Base-by-base conservation (phyloP, 2,888 invertebrate genomes). In the Phania funesta region DNA sequence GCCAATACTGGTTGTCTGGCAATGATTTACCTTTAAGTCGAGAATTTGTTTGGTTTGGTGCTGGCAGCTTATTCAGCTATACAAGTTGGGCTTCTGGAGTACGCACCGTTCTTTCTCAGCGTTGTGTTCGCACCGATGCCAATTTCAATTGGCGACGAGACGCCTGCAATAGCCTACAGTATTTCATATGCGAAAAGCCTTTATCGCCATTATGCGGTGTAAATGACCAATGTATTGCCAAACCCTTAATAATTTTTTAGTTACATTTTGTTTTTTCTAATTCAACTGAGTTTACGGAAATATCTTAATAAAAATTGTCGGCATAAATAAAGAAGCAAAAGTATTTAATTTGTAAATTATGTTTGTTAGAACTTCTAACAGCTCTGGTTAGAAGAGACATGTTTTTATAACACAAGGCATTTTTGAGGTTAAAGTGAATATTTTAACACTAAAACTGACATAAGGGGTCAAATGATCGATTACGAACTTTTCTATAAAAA, bases 1-100 rank as follows among this genome's bases (percentile, higher is more conserved):
- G 9, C 9, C 58, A 52, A 13, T 79, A 50, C n/a, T 79, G 78
- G 78, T 8, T 79, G 3, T 73, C 78, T 8, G 78, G 71, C 50
- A 79, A 48, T 18, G 71, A 79, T 79, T 52, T 73, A 11, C 13
- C 71, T 3, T 3, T 11, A 8, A 41, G 35, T 4, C 16, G 24
- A 0, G 32, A 79, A n/a, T 52, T 67, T 16, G 20, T 62, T 35
- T 79, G 79, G 79, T 52, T 79, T 18, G 52, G 58, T 7, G 67
- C 52, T 4, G 79, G 79, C 54, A 54, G 9, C 0, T 2, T 9
- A 1, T 20, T 79, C n/a, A 52, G 32, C 20, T 74, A 79, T 32
- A 46, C 50, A 11, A 73, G 54, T 1, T 74, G 67, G 67, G 79
- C 46, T 11, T 1, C 41, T 2, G 67, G 67, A 0, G 18, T 35